Base-by-base conservation (phyloP, 2,888 invertebrate genomes). In the Clivina fossor region DNA sequence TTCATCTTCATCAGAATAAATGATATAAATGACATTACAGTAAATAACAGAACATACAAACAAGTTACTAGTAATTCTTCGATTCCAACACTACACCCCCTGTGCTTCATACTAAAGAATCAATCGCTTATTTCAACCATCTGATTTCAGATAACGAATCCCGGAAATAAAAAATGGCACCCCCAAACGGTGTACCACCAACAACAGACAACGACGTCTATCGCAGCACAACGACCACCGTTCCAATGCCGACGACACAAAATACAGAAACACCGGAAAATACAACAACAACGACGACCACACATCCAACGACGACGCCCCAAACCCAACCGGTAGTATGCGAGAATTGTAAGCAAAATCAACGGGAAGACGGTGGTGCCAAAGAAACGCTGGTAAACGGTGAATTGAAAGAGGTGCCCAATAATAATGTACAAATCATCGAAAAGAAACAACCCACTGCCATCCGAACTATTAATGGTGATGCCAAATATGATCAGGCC, bases 181-280 rank as follows among this genome's bases (percentile, higher is more conserved):
- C 67, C 9, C 68, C 69, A 26, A 68, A 70, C 55, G 63, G 68
- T 22, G 66, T 66, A 24, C 59, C 67, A 11, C 62, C 64, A 16
- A 63, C 62, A 16, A 63, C 58, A 44, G 62, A 62, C 37, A 64
- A 63, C 28, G 59, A 56, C n/a, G 57, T 62, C 5, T 67, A 68
- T 58, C 60, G 61, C 47, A 38, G 20, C 30, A 46, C 46, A 19
- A 55, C 55, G 11, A 40, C 40, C n/a, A 33, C 35, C 13, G 16
- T 55, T 4, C 46, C 47, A 15, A 15, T 19, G 19, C 16, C 30
- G 11, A 18, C 9, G 15, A n/a, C n/a, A n/a, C n/a, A n/a, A n/a
- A n/a, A n/a, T n/a, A n/a, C n/a, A n/a, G n/a, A n/a, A n/a, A n/a
- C n/a, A n/a, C n/a, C n/a, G n/a, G n/a, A n/a, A n/a, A 11, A 7